A percentile compares a stretch with the other conserved stretches of the same genome.
These are phyloP conservation scores for Cerastis leucographa DNA, from an alignment of 2,888 invertebrate genomes.

Conservation along the genomic window DNA sequence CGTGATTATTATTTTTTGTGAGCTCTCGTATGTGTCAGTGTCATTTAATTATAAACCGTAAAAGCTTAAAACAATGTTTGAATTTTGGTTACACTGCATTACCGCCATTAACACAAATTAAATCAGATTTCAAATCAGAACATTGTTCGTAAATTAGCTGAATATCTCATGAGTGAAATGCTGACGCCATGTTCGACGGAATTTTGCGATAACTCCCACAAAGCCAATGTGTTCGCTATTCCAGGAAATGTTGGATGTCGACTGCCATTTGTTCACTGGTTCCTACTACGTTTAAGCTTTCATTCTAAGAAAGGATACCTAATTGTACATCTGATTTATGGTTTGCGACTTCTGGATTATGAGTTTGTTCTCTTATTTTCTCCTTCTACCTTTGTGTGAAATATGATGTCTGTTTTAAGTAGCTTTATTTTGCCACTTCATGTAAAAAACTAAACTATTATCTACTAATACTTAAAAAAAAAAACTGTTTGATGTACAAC, in stretches of 20 bases:
- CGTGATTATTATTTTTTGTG: no score
- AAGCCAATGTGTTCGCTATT: constrained; percentile 16
- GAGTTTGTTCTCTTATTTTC: neutral
- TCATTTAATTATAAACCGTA: no score
- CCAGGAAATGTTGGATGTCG: constrained; percentile 19
- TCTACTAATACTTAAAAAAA: neutral
- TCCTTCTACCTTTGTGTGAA: neutral
- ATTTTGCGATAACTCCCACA: constrained; percentile 18
- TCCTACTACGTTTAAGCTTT: neutral
- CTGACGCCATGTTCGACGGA: neutral
- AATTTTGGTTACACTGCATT: neutral
- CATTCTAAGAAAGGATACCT: neutral
- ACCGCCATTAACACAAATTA: constrained; percentile 4
- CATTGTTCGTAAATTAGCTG: constrained; percentile 5
- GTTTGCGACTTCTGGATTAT: neutral
- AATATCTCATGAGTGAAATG: constrained; percentile 18
- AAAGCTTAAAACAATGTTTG: no score
- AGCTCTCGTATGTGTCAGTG: no score
- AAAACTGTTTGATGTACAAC: neutral
- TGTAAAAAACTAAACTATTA: neutral
- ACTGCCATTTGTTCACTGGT: constrained; percentile 6
- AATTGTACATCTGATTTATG: neutral
- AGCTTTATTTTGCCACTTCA: neutral
- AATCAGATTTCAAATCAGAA: constrained; percentile 9
- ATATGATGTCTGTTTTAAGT: neutral